Base-by-base conservation (phyloP, 2,888 invertebrate genomes). In the Synergus laeviventris region DNA sequence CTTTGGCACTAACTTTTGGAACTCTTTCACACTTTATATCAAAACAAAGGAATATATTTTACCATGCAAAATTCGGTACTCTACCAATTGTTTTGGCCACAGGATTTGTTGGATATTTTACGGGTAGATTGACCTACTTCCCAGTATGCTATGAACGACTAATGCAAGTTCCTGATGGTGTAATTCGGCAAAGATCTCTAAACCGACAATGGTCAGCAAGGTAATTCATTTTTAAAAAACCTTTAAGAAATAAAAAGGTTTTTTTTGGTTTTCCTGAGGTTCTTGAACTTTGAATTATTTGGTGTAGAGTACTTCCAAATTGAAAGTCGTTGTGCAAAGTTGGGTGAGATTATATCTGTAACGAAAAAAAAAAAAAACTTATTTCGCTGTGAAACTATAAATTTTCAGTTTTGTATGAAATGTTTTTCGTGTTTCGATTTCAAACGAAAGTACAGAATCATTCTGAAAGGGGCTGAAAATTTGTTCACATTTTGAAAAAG, bases 91-190 rank as follows among this genome's bases (percentile, higher is more conserved):
- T 78, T 11, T 3, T 81, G 8, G 45, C 74, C 21, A 39, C 75
- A 42, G 66, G 79, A 9, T 1, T 79, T 1, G 1, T 78, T 7
- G 78, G 81, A 24, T 82, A 75, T 62, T 42, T 79, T 12, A 12
- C 79, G 4, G 82, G 81, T 21, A 73, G 81, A 76, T n/a, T 81
- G 16, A 64, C 80, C 45, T 80, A 78, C 36, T 36, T 21, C 36
- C 31, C 21, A 21, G 59, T 78, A 21, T 81, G 81, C 18, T 18
- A 76, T 0, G 45, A 60, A 16, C 75, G 79, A 77, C 24, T 56
- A 16, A 31, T 77, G 76, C 59, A 73, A 54, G 38, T 78, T 39
- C 82, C 76, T 45, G 66, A 76, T 77, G 79, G 78, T 14, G 76
- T 62, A 79, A 12, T 78, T 24, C 39, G 49, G 60, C 74, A 76